Conservation (phyloP, 2,888 invertebrate species). For the Cotesia congregata region DNA sequence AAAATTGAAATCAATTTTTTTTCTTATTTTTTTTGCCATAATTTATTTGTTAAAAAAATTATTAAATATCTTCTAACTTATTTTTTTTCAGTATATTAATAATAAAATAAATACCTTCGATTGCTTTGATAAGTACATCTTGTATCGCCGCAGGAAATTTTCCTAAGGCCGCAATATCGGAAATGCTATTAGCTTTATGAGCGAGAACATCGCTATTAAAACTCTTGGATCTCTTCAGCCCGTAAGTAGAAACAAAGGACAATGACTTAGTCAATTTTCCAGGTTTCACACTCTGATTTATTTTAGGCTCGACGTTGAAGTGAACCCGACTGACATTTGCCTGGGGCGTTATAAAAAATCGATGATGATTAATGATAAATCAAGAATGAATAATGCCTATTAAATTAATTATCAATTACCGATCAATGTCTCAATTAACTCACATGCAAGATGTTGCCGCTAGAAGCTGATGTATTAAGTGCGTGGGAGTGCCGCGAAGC, state of each 20-base stretch:
- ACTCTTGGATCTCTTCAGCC: constrained; percentile 87
- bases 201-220: constrained; percentile 81
- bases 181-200: constrained; percentile 73
- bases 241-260: constrained; percentile 66
- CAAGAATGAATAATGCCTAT: not conserved
- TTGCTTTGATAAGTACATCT: constrained; percentile 80
- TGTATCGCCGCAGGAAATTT: constrained; percentile 83
- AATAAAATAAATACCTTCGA: constrained; percentile 74
- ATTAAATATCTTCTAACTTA: not conserved
- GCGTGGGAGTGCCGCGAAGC: constrained; percentile 57
- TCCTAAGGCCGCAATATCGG: constrained; percentile 82
- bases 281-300: constrained; percentile 53
- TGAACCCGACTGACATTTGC: constrained; percentile 58
- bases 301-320: constrained; percentile 55
- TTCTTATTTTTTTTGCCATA: too few relatives aligned
- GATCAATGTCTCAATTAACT: constrained; percentile 44
- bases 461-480: constrained; percentile 74
- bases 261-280: constrained; percentile 66
- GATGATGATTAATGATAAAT: not conserved
- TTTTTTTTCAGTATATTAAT: not conserved
- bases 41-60: too few relatives aligned
- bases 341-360: constrained; percentile 8
- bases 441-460: constrained; percentile 77
- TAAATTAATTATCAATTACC: not conserved
- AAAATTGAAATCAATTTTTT: not conserved